phyloP scores from a whole-genome alignment of 2,888 invertebrate genomes.

The Mactromeris polynyma region DNA sequence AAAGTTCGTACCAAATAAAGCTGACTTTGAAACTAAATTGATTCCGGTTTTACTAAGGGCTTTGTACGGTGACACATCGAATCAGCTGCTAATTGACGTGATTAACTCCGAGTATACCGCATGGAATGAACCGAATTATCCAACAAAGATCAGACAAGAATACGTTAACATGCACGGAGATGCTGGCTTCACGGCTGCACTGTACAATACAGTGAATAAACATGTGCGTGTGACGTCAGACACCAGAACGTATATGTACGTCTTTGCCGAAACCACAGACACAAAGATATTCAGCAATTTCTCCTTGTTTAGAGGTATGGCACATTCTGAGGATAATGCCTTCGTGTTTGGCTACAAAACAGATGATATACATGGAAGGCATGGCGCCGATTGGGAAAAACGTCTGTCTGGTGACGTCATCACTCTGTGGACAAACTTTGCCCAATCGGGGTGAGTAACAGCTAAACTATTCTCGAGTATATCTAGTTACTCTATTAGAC shows the following conservation, averaged over 20 bases:
- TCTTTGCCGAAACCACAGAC: not conserved
- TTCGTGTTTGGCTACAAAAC: constrained; percentile 41
- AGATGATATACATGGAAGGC: not conserved
- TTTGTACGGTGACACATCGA: not conserved
- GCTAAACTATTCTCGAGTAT: not conserved
- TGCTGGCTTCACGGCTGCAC: not conserved
- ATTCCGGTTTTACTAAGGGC: not conserved
- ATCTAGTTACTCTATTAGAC: no score
- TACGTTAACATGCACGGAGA: constrained; percentile 33
- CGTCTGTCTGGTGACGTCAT: constrained; percentile 88
- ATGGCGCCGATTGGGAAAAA: constrained; percentile 13
- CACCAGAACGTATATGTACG: constrained; percentile 23
- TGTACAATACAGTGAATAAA: constrained; percentile 26
- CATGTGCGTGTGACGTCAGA: constrained; percentile 13
- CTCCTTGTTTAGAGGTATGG: constrained; percentile 25
- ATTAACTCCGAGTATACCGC: constrained; percentile 48
- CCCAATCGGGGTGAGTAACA: constrained; percentile 54
- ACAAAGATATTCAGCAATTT: not conserved
- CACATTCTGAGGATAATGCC: constrained; percentile 40
- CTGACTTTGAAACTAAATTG: not conserved
- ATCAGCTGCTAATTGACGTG: constrained; percentile 2
- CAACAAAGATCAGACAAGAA: not conserved
- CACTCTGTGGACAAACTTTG: constrained; percentile 86
- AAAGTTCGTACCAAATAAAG: not conserved
- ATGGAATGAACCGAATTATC: constrained; percentile 30